Base-by-base conservation (phyloP, 2,797 vertebrate species). In the Enoplosus armatus region DNA sequence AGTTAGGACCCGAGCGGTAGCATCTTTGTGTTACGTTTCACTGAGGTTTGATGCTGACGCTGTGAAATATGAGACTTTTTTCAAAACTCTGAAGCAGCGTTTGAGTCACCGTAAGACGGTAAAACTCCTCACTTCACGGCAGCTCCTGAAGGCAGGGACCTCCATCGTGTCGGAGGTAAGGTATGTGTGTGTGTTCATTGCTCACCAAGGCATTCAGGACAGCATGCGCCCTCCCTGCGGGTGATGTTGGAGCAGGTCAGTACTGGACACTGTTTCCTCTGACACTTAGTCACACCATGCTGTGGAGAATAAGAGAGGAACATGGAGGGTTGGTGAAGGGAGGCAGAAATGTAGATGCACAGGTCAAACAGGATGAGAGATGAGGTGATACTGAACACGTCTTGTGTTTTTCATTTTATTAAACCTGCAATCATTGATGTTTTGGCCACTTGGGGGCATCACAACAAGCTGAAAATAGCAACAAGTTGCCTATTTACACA, bases 251-350 rank as follows among this genome's bases (percentile, higher is more conserved):
- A 56, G 18, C 97, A 97, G 80, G 95, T 90, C 0, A 95, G 78
- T 0, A 94, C 75, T 0, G 96, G 95, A 79, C 98, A 99, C 53
- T 98, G 96, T 58, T 98, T 97, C 85, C 97, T 95, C 90, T 97
- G 97, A 90, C 98, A 99, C 80, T 98, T 97, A 0, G 97, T 98
- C 70, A 97, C 96, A 0, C 98, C 98, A 0, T 97, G 96, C 98
- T 99, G 92, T 29, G 27, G 69, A 83, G 47, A 80, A 63, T 63
- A 37, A 71, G 16, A 56, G 48, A 61, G 16, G 60, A 58, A 70
- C 14, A 48, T 0, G 5, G 35, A 61, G 2, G 24, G 41, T 50
- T 26, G 3, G 22, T 51, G 35, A 61, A 22, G 61, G 26, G 8
- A 37, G 26, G 10, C 4, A 47, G n/a, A 55, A 41, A 50, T 48